A percentile compares a stretch with the other conserved stretches of the same genome.
Evolutionary conservation across 2,797 vertebrate genomes (phyloP).

Genomic region (Bovichtus diacanthus): DNA sequence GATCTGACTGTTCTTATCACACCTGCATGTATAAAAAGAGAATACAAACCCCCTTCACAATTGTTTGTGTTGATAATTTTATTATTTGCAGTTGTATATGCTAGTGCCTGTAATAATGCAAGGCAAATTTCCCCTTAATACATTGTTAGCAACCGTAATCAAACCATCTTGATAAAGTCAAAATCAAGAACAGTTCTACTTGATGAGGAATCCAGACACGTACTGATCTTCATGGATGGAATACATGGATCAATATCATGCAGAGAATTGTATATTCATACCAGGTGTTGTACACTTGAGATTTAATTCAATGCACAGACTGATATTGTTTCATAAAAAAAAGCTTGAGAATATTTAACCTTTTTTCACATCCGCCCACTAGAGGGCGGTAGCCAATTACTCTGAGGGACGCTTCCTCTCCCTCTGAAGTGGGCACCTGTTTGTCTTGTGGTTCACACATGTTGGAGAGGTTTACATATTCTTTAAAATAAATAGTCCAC

Average conservation of each 20-base stretch:
- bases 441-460: conserved; percentile 5
- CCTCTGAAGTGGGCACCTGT: conserved; percentile 27
- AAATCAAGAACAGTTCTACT: background rate
- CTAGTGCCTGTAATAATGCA: background rate
- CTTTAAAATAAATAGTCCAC: conserved; percentile 40
- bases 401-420: background rate
- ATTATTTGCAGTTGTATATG: background rate
- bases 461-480: conserved; percentile 20
- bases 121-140: background rate
- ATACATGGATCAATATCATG: background rate
- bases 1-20: background rate
- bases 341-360: background rate
- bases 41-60: background rate
- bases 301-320: background rate
- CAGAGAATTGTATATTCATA: background rate
- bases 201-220: background rate
- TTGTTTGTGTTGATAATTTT: background rate
- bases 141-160: background rate
- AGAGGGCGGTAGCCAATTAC: conserved; percentile 72
- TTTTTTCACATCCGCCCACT: conserved; percentile 47
- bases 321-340: background rate
- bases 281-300: background rate
- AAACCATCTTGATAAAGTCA: background rate
- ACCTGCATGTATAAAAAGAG: no score
- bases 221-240: background rate